phyloP scores from a whole-genome alignment of 1,140 invertebrate species.

The Plectus sambesii region DNA sequence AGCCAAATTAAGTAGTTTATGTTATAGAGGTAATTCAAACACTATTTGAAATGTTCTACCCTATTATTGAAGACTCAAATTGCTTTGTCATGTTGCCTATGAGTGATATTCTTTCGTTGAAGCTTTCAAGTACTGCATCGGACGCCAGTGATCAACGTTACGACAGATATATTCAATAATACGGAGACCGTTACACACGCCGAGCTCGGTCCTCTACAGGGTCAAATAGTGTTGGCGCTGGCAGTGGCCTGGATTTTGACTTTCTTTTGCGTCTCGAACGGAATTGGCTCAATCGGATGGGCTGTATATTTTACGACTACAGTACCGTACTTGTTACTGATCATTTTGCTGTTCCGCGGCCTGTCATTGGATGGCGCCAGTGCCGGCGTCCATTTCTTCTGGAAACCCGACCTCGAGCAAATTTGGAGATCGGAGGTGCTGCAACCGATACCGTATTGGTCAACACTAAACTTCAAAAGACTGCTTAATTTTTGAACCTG shows the following conservation, averaged over 20 bases:
- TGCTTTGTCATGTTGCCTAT: too few species aligned
- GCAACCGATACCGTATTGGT: too few species aligned
- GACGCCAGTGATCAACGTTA: conserved; percentile 24
- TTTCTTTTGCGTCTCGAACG: conserved; percentile 42
- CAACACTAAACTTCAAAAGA: too few species aligned
- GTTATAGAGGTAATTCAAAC: too few species aligned
- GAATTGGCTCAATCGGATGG: conserved; percentile 42
- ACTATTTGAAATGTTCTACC: too few species aligned
- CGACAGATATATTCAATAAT: too few species aligned
- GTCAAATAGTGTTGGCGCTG: conserved; percentile 28
- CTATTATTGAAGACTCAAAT: too few species aligned
- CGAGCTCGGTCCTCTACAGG: conserved; percentile 25
- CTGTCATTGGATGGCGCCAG: conserved; percentile 32
- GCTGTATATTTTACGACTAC: conserved; percentile 37
- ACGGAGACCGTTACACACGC: too few species aligned
- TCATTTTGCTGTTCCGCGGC: conserved; percentile 37
- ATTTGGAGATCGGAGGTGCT: too few species aligned
- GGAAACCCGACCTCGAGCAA: conserved; percentile 27
- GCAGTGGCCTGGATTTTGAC: conserved; percentile 41
- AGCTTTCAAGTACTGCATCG: conserved; percentile 39
- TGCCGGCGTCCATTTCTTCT: conserved; percentile 27
- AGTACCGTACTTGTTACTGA: conserved; percentile 25
- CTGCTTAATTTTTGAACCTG: too few species aligned
- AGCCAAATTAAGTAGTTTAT: too few species aligned
- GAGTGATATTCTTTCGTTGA: conserved; percentile 7